Evolutionary conservation across 2,113 vertebrate species (phyloP), one percentile per base, ranked within the genome.

Genomic region (Acanthisitta chloris): DNA sequence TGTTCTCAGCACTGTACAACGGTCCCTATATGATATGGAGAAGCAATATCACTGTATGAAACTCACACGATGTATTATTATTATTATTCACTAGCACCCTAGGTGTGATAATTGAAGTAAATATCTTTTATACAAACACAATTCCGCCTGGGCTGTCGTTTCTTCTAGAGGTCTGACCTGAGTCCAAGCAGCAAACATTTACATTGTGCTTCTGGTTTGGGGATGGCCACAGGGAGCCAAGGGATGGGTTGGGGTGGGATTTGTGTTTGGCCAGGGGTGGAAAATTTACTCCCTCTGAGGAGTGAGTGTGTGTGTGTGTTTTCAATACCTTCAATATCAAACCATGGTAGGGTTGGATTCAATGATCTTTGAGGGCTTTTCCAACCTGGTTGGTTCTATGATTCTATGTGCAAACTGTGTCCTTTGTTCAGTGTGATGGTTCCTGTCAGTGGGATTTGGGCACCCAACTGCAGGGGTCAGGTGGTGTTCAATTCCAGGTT

Each of bases 121-220:
- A 99, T 99, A 99, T 99, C 99, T 99, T 99, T 99, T 99, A 99
- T 99, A 99, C 99, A 99, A 99, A 99, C 99, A 99, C 98, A 98
- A 98, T 81, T 58, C 95, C 4, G 98, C 59, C 97, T 98, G 98
- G 98, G 98, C 96, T 97, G 98, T 98, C 97, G 98, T 98, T 98
- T 98, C 31, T 98, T 96, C n/a, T n/a, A n/a, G 55, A 97, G 88
- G 87, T 89, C 70, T 89, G 52, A 85, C 96, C 95, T 96, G 94
- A 98, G 72, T 81, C 95, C 69, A 94, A 97, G 97, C 97, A 98
- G 97, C 97, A 98, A 97, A 98, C 96, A 96, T 96, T 98, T 96
- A 90, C 94, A 91, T 94, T 90, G 33, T 88, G 85, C 78, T 73
- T 69, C 66, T 70, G 8, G 19, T 24, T 8, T 43, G 1, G 64